Conservation (phyloP, 2,888 invertebrate genomes). For the Synergus gifuensis region DNA sequence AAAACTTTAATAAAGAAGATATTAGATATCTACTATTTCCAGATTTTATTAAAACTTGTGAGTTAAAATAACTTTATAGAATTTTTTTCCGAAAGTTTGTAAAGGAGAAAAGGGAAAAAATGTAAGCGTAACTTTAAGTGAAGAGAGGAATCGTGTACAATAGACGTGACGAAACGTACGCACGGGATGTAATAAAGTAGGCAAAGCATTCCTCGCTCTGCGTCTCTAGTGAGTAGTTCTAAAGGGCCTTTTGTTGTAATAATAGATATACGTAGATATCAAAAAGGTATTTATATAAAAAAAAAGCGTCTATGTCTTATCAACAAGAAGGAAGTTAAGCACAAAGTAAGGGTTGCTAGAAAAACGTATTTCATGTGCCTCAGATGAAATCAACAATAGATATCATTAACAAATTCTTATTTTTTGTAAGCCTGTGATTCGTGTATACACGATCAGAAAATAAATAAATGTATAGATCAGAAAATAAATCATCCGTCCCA, state of each 20-base stretch:
- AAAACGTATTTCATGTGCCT: not conserved
- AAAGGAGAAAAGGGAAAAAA: not conserved
- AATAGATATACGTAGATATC: conserved; percentile 2
- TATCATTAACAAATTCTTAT: conserved; percentile 18
- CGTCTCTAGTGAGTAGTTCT: conserved; percentile 28
- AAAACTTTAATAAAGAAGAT: no score
- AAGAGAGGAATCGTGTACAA: conserved; percentile 39
- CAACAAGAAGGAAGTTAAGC: not conserved
- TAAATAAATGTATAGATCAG: conserved; percentile 41
- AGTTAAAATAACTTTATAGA: not conserved
- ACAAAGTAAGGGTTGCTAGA: conserved; percentile 1
- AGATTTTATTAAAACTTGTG: not conserved
- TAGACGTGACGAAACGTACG: conserved; percentile 7
- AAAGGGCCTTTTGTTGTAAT: conserved; percentile 30
- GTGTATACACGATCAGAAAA: conserved; percentile 39
- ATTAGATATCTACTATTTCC: not conserved
- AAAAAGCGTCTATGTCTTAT: conserved; percentile 17
- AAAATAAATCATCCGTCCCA: conserved; percentile 44
- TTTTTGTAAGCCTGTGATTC: conserved; percentile 46
- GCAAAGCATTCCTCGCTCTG: conserved; percentile 36
- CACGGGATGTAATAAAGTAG: conserved; percentile 37
- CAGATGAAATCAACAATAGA: conserved; percentile 9
- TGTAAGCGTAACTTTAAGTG: conserved; percentile 3
- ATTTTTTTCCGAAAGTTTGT: not conserved
- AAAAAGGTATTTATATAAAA: conserved; percentile 9